These are phyloP conservation scores for Ruditapes philippinarum DNA, from an alignment of 1,140 invertebrate genomes.

Conservation along the genomic window DNA sequence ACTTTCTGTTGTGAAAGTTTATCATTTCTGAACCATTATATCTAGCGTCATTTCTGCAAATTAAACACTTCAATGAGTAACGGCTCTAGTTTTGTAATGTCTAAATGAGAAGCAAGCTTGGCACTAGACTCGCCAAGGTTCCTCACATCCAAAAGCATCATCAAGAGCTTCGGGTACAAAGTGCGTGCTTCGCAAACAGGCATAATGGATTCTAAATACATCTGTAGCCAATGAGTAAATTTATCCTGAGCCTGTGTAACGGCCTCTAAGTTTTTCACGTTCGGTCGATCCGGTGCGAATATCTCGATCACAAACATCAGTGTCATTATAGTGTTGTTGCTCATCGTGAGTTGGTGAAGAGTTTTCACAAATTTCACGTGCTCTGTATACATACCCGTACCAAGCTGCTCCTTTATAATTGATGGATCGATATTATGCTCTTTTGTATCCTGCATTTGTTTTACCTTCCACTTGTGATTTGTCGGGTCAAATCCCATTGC, in stretches of 20 bases:
- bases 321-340: conserved; percentile 95
- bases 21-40: no score
- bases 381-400: conserved; percentile 78
- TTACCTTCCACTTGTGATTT: conserved; percentile 91
- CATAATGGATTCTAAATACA: conserved; percentile 94
- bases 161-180: conserved; percentile 94
- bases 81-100: conserved; percentile 81
- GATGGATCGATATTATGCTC: conserved; percentile 91
- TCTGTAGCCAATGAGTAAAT: conserved; percentile 94
- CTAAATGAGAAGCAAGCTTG: conserved; percentile 78
- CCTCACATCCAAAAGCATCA: conserved; percentile 92
- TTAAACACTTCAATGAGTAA: conserved; percentile 82
- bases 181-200: conserved; percentile 91
- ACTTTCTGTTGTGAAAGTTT: no score
- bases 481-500: conserved; percentile 95
- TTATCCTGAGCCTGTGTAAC: conserved; percentile 96
- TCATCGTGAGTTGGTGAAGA: conserved; percentile 87
- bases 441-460: conserved; percentile 54
- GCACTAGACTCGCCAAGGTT: conserved; percentile 80
- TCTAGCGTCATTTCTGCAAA: conserved; percentile 75
- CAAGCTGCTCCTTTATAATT: conserved; percentile 90
- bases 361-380: conserved; percentile 80
- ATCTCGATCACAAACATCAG: conserved; percentile 96
- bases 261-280: conserved; percentile 93
- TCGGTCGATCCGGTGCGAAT: conserved; percentile 93